phyloP scores from a whole-genome alignment of 2,888 invertebrate species.

The Nomada fabriciana region DNA sequence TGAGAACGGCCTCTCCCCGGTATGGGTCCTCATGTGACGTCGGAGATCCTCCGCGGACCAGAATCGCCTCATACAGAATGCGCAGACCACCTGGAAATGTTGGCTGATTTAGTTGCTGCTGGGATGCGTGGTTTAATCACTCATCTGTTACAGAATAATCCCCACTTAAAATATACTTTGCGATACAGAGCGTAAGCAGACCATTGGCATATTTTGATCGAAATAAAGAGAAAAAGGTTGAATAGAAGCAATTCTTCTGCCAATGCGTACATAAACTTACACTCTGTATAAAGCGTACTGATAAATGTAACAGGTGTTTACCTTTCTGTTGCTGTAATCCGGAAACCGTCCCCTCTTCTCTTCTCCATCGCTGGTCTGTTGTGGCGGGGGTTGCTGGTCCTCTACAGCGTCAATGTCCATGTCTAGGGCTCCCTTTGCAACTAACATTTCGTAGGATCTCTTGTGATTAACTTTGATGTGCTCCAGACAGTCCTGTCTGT shows the following conservation, averaged over 20 bases:
- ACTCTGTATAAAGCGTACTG: neutral
- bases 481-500: constrained; percentile 91
- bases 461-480: constrained; percentile 92
- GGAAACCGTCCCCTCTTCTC: constrained; percentile 92
- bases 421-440: constrained; percentile 92
- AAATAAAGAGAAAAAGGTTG: neutral
- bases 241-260: neutral
- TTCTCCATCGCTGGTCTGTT: constrained; percentile 88
- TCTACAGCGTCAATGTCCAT: constrained; percentile 85
- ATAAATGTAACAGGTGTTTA: constrained; percentile 78
- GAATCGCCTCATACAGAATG: constrained; percentile 96
- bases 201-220: neutral
- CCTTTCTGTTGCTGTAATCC: constrained; percentile 94
- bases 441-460: constrained; percentile 92
- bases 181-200: neutral
- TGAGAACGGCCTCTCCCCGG: constrained; percentile 95
- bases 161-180: neutral
- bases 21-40: constrained; percentile 97
- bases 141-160: constrained; percentile 17
- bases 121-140: constrained; percentile 11
- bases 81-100: constrained; percentile 90
- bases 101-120: constrained; percentile 27
- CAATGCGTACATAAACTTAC: neutral
- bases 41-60: constrained; percentile 97
- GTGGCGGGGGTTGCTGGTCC: constrained; percentile 85